These are phyloP conservation scores for Glossosoma conforme DNA, from an alignment of 1,140 invertebrate genomes.

Conservation along the genomic window DNA sequence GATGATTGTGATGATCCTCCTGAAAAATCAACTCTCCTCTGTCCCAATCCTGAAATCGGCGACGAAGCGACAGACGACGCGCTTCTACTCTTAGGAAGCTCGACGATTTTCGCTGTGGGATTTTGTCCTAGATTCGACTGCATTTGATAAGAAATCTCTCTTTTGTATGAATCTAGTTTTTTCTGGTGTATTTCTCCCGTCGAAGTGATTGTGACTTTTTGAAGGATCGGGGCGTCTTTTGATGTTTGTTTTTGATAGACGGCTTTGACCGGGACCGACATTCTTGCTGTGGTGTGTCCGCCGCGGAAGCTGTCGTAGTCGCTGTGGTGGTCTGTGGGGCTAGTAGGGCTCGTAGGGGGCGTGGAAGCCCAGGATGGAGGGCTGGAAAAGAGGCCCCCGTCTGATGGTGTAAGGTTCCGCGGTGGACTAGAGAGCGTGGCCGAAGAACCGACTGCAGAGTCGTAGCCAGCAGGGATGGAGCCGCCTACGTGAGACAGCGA, in stretches of 20 bases:
- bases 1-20: constrained; percentile 5
- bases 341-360: constrained; percentile 54
- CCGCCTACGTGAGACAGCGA: constrained; percentile 34
- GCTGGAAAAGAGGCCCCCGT: constrained; percentile 45
- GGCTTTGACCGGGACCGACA: constrained; percentile 29
- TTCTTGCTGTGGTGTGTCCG: constrained; percentile 19
- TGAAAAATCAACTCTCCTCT: constrained; percentile 25
- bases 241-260: constrained; percentile 34
- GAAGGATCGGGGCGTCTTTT: constrained; percentile 40
- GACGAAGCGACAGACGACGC: constrained; percentile 25
- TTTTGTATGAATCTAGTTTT: constrained; percentile 37
- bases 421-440: constrained; percentile 48
- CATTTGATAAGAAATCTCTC: constrained; percentile 37
- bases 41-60: constrained; percentile 28
- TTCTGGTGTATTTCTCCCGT: constrained; percentile 53
- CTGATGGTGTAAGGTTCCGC: constrained; percentile 43
- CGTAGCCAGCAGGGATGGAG: constrained; percentile 37
- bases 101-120: constrained; percentile 27
- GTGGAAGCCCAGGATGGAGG: constrained; percentile 57
- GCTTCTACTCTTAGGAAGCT: constrained; percentile 33
- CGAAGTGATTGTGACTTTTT: constrained; percentile 56
- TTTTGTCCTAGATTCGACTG: constrained; percentile 28
- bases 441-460: constrained; percentile 58
- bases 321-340: constrained; percentile 14
- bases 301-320: constrained; percentile 29